These are phyloP conservation scores for Trichogramma dendrolimi DNA, from an alignment of 2,888 invertebrate genomes.

Conservation along the genomic window DNA sequence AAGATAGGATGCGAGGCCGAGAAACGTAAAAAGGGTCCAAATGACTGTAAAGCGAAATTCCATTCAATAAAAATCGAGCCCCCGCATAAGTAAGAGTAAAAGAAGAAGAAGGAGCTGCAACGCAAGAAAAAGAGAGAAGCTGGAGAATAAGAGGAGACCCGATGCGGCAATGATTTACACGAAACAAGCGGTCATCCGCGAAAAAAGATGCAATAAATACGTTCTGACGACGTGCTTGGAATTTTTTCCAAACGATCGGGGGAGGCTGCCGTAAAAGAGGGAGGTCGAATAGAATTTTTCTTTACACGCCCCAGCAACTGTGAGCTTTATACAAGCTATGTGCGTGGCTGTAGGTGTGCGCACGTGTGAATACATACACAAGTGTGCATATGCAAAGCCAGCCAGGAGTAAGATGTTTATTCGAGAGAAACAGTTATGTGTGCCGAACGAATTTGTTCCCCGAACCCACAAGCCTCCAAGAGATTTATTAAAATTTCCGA, in stretches of 20 bases:
- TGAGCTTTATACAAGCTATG: too few species aligned
- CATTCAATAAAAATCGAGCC: conserved; percentile 18
- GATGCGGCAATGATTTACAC: conserved; percentile 42
- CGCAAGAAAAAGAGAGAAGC: neutral
- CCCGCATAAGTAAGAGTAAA: neutral
- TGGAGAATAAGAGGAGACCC: neutral
- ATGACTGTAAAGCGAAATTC: conserved; percentile 14
- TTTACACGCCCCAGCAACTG: too few species aligned
- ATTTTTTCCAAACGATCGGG: conserved; percentile 22
- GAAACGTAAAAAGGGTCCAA: neutral
- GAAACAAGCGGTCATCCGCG: conserved; percentile 37
- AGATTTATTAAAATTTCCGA: conserved; percentile 27
- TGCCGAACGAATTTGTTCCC: conserved; percentile 20
- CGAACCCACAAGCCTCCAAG: neutral
- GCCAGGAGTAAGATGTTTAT: conserved; percentile 11
- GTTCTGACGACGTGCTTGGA: conserved; percentile 36
- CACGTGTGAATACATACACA: neutral
- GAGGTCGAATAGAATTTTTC: too few species aligned
- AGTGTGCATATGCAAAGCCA: conserved; percentile 4
- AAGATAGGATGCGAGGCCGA: neutral
- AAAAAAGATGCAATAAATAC: conserved; percentile 42
- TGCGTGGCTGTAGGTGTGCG: neutral
- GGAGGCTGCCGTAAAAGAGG: too few species aligned
- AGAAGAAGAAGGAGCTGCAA: neutral
- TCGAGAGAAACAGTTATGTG: neutral